Evolutionary conservation across 1,140 invertebrate species (phyloP).

Genomic region (Diorhabda sublineata): DNA sequence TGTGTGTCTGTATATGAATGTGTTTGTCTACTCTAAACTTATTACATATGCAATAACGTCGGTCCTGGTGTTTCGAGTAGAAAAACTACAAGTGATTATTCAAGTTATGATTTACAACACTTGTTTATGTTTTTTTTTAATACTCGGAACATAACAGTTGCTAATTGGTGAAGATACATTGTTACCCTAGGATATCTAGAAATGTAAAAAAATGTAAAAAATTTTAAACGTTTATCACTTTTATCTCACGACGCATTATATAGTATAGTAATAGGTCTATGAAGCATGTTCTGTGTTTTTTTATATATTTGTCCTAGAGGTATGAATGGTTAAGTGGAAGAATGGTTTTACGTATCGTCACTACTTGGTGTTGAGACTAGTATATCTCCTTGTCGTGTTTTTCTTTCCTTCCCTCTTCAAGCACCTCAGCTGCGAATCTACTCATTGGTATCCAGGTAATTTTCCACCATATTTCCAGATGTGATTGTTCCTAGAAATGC

Average conservation of each 20-base stretch:
- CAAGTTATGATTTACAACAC: background rate
- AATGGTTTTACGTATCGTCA: conserved; percentile 11
- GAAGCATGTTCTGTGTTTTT: too few relatives aligned
- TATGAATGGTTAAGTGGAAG: too few relatives aligned
- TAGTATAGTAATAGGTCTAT: too few relatives aligned
- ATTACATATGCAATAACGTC: background rate
- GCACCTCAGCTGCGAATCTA: conserved; percentile 24
- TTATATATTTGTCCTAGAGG: too few relatives aligned
- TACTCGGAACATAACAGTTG: background rate
- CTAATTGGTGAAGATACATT: background rate
- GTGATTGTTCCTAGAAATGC: too few relatives aligned
- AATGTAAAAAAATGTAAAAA: too few relatives aligned
- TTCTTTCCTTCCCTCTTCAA: conserved; percentile 26
- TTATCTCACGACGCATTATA: too few relatives aligned
- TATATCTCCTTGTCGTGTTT: conserved; percentile 32
- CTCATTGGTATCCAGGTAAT: too few relatives aligned
- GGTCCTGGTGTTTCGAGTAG: background rate
- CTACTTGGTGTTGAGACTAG: conserved; percentile 33
- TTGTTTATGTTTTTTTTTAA: background rate
- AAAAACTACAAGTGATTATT: background rate
- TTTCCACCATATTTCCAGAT: too few relatives aligned
- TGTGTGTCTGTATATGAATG: background rate
- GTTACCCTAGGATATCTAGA: background rate
- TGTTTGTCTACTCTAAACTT: background rate
- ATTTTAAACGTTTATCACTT: too few relatives aligned